Conservation (phyloP, 2,797 vertebrate genomes). For the Labroides dimidiatus region DNA sequence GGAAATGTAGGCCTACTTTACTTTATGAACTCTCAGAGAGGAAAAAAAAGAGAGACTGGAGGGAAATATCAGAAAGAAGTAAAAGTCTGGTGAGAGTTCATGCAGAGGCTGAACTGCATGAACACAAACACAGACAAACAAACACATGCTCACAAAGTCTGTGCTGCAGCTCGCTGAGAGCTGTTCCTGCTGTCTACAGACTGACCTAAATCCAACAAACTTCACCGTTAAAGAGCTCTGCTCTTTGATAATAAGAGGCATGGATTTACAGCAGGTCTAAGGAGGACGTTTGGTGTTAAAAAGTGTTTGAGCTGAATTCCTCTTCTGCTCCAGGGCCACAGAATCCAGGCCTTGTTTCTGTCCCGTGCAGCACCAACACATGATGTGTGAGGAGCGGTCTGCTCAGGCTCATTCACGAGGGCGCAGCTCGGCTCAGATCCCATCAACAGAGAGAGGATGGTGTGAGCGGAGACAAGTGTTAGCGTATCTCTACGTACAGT, state of each 20-base stretch:
- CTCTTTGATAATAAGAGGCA: no score
- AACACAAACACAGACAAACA: background rate
- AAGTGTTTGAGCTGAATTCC: background rate
- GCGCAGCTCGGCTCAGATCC: conserved; percentile 33
- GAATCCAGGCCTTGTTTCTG: conserved; percentile 33
- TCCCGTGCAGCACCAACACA: conserved; percentile 33
- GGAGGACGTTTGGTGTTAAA: background rate
- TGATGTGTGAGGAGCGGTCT: conserved; percentile 38
- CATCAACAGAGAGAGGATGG: conserved; percentile 49
- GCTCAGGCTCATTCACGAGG: conserved; percentile 53
- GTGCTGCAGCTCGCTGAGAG: background rate
- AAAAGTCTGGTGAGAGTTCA: background rate
- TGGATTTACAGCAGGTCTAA: background rate
- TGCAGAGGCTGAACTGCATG: background rate
- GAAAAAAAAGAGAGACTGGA: background rate
- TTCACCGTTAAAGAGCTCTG: background rate
- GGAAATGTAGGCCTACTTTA: conserved; percentile 3
- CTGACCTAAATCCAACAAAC: background rate
- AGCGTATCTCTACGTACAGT: conserved; percentile 42
- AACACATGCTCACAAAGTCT: background rate
- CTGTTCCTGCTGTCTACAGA: background rate
- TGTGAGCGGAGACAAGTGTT: conserved; percentile 48
- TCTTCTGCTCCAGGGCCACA: no score
- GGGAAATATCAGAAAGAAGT: background rate
- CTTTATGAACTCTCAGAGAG: conserved; percentile 2